A percentile compares a stretch with the other conserved stretches of the same genome.
These are phyloP conservation scores for Hypolimnas misippus DNA, from an alignment of 2,888 invertebrate genomes.

Conservation along the genomic window DNA sequence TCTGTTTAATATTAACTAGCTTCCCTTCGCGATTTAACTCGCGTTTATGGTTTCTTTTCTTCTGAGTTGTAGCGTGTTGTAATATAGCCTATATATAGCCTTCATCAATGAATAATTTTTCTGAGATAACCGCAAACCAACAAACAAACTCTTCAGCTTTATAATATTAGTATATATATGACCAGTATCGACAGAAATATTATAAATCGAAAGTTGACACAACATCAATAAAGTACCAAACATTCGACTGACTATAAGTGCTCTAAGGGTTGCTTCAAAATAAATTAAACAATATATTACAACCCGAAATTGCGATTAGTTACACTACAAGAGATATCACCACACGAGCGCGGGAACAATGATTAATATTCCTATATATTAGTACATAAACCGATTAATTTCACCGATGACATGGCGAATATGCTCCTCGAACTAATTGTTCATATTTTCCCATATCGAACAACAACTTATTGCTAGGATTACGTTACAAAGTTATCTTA, in stretches of 20 bases:
- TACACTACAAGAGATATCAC: background rate
- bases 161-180: no score
- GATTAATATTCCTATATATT: slow-evolving; percentile 14
- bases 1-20: no score
- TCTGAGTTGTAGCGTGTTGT: no score
- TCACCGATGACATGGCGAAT: slow-evolving; percentile 20
- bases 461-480: background rate
- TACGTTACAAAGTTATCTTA: background rate
- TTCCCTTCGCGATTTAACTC: no score
- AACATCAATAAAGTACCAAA: background rate
- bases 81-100: no score
- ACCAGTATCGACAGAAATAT: no score
- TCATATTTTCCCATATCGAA: background rate
- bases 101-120: no score
- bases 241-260: background rate
- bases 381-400: slow-evolving; percentile 23
- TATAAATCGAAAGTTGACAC: no score
- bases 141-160: no score
- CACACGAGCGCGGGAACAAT: background rate
- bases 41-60: no score
- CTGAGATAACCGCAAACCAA: no score
- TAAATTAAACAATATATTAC: background rate
- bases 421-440: slow-evolving; percentile 10
- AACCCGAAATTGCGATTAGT: background rate
- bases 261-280: background rate